phyloP scores from a whole-genome alignment of 2,888 invertebrate species.

The Sipha maydis region DNA sequence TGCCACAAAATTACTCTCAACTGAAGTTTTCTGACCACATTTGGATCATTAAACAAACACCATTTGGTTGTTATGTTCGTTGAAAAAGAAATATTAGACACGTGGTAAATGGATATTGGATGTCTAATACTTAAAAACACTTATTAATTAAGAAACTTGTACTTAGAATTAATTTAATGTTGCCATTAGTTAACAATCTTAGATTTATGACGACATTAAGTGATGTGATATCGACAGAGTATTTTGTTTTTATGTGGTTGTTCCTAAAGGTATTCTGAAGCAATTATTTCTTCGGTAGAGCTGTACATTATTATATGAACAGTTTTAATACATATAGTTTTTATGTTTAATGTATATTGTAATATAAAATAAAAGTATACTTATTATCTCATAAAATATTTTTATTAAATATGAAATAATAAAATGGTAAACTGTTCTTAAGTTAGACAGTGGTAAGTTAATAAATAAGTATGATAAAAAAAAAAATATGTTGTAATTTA shows the following conservation, averaged over 20 bases:
- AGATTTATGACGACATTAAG: not conserved
- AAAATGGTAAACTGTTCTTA: no score
- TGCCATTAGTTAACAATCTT: not conserved
- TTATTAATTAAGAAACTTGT: not conserved
- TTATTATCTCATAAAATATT: not conserved
- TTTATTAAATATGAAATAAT: no score
- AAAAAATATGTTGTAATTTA: no score
- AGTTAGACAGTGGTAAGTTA: no score
- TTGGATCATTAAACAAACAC: constrained; percentile 50
- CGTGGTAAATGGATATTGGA: constrained; percentile 1
- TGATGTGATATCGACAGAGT: not conserved
- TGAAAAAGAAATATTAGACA: constrained; percentile 26
- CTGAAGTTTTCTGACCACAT: constrained; percentile 34
- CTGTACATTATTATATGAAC: not conserved
- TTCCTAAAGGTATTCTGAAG: not conserved
- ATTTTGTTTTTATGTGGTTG: not conserved
- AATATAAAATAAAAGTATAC: not conserved
- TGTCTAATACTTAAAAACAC: constrained; percentile 35
- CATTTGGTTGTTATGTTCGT: constrained; percentile 28
- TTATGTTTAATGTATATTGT: not conserved
- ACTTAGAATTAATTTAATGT: not conserved
- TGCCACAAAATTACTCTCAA: constrained; percentile 24
- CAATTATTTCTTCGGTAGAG: not conserved
- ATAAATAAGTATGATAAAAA: no score
- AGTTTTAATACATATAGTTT: no score